These are phyloP conservation scores for Macropis europaea DNA, from an alignment of 2,888 invertebrate genomes.

Conservation along the genomic window DNA sequence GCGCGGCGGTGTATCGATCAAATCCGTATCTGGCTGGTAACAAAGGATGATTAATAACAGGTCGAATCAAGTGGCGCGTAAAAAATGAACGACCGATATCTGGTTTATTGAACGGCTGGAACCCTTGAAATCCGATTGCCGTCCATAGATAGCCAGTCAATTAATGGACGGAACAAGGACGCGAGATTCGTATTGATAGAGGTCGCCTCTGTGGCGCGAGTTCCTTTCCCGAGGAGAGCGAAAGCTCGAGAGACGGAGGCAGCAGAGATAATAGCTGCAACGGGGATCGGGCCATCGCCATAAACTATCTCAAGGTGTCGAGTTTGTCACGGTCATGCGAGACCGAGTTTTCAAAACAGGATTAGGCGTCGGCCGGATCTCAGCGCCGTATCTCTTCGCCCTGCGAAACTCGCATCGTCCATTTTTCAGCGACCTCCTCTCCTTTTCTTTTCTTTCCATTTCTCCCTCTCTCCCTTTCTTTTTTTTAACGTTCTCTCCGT, in stretches of 20 bases:
- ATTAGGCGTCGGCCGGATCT: constrained; percentile 70
- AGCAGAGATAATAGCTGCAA: constrained; percentile 50
- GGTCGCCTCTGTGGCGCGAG: background rate
- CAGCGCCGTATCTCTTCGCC: constrained; percentile 42
- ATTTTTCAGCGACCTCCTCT: constrained; percentile 67
- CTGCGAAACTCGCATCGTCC: constrained; percentile 69
- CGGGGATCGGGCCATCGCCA: constrained; percentile 50
- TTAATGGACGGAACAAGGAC: constrained; percentile 52
- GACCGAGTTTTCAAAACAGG: constrained; percentile 75
- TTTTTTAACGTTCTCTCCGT: constrained; percentile 31
- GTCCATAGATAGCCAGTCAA: constrained; percentile 56
- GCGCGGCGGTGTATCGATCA: constrained; percentile 40
- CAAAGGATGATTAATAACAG: constrained; percentile 44
- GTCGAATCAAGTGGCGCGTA: constrained; percentile 22
- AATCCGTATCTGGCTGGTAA: constrained; percentile 16
- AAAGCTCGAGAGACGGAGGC: constrained; percentile 20
- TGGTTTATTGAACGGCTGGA: constrained; percentile 39
- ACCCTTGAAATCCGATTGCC: constrained; percentile 48
- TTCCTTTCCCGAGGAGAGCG: constrained; percentile 1
- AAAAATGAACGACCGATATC: constrained; percentile 42
- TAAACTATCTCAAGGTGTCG: constrained; percentile 73
- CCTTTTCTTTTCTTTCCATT: constrained; percentile 34
- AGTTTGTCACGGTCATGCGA: constrained; percentile 74
- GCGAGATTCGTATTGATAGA: constrained; percentile 52
- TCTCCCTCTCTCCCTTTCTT: constrained; percentile 38